Evolutionary conservation across 2,113 vertebrate species (phyloP).

Genomic region (Ceyx margarethae): DNA sequence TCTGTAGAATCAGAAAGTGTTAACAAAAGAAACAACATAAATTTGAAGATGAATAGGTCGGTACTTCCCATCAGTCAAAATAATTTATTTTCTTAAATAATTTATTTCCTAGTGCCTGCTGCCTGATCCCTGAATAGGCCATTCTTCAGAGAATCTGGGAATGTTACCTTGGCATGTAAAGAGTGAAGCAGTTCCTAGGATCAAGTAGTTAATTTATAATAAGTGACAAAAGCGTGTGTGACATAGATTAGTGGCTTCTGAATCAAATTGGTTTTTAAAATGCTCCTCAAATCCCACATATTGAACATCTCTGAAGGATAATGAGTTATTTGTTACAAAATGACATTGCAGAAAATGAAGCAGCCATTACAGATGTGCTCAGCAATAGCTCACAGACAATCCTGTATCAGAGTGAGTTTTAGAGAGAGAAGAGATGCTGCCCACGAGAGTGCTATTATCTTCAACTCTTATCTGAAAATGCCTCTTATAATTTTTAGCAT

Average conservation of each 20-base stretch:
- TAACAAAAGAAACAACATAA: background rate
- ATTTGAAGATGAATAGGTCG: background rate
- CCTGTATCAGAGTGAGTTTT: background rate
- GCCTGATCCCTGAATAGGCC: background rate
- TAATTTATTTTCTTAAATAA: background rate
- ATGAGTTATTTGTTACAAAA: background rate
- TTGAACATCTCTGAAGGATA: background rate
- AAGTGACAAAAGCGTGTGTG: background rate
- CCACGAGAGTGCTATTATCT: constrained; percentile 4
- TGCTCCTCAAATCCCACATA: background rate
- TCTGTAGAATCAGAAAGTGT: background rate
- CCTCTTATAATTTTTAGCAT: constrained; percentile 40
- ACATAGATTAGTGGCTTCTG: background rate
- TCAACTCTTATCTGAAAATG: constrained; percentile 14
- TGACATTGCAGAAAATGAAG: background rate
- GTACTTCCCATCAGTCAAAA: background rate
- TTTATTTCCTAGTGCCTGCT: background rate
- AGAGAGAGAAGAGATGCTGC: background rate
- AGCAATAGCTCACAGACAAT: background rate
- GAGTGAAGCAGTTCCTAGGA: background rate
- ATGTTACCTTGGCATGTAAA: background rate
- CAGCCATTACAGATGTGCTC: background rate
- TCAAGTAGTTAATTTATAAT: background rate
- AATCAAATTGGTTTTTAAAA: background rate
- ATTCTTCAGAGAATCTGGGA: background rate